Percentiles rank a stretch among this genome's conserved stretches.
Evolutionary conservation across 2,888 invertebrate species (phyloP).

Genomic region (Drosophila leonis): DNA sequence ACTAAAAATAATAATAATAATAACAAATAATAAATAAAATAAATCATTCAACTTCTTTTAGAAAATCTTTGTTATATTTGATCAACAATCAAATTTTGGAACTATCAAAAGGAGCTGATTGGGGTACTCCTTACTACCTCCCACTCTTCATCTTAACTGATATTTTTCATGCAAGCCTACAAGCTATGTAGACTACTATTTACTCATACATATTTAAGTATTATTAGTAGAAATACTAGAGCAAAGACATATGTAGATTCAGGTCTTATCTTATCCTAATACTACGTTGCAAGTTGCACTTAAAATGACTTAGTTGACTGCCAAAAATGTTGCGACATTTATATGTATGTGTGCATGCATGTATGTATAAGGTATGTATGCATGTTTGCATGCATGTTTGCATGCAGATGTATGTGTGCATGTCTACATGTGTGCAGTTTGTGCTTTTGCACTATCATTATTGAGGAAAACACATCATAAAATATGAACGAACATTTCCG

Average conservation of each 20-base stretch:
- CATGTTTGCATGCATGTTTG: not conserved
- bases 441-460: constrained; percentile 35
- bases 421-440: constrained; percentile 1
- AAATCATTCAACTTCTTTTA: no score
- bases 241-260: not conserved
- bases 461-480: constrained; percentile 66
- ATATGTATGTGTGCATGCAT: not conserved
- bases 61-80: no score
- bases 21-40: no score
- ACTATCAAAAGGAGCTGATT: no score
- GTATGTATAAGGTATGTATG: not conserved
- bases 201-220: not conserved
- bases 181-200: not conserved
- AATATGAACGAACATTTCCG: constrained; percentile 74
- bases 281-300: constrained; percentile 5
- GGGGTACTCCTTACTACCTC: no score
- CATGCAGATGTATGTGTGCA: constrained; percentile 1
- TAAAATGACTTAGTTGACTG: constrained; percentile 11
- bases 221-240: not conserved
- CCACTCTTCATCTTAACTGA: not conserved
- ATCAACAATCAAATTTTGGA: no score
- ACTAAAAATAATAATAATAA: no score
- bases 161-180: no score
- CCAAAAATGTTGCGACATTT: constrained; percentile 25
- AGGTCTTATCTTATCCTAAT: not conserved